Base-by-base conservation (phyloP, 1,140 invertebrate genomes). In the Trichonephila clavata region DNA sequence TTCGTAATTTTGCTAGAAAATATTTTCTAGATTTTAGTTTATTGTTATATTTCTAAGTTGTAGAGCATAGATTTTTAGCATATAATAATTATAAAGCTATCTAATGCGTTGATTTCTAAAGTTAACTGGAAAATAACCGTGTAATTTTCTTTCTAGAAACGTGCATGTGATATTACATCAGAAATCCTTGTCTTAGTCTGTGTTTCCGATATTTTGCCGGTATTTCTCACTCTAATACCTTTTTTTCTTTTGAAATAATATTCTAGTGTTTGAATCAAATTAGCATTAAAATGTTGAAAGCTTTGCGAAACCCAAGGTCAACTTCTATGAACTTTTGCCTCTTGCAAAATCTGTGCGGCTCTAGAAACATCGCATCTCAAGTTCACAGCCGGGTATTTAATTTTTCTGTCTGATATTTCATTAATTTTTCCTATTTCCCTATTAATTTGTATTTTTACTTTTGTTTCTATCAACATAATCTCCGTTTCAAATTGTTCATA, bases 221-320 rank as follows among this genome's bases (percentile, higher is more conserved):
- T 77, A 39, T 77, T 77, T 77, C 27, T 13, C 3, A 20, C 71
- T 27, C 59, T 80, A 81, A n/a, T 32, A 39, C 20, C 10, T 61
- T 14, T n/a, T 27, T 43, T 90, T 80, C 14, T 16, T 68, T 68
- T 68, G 3, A 14, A 27, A 10, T n/a, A 24, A 68, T 68, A 24
- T 68, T 24, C n/a, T 68, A 50, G 5, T 24, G 24, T 68, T 68
- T 68, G 4, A 68, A 68, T 14, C 21, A n/a, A 50, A 89, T 71
- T 57, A 39, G 13, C 24, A 61, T 60, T 65, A 92, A 92, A 68
- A 92, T 92, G 90, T 50, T 83, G 39, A 92, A 92, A 65, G 59
- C 59, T 59, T 43, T 84, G 27, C 57, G 80, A 84, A 92, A 27
- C 32, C 21, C 90, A 80, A 92, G 90, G 43, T 65, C 71, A 80